These are phyloP conservation scores for Pseudopodoces humilis DNA, from an alignment of 2,113 vertebrate species.

Conservation along the genomic window DNA sequence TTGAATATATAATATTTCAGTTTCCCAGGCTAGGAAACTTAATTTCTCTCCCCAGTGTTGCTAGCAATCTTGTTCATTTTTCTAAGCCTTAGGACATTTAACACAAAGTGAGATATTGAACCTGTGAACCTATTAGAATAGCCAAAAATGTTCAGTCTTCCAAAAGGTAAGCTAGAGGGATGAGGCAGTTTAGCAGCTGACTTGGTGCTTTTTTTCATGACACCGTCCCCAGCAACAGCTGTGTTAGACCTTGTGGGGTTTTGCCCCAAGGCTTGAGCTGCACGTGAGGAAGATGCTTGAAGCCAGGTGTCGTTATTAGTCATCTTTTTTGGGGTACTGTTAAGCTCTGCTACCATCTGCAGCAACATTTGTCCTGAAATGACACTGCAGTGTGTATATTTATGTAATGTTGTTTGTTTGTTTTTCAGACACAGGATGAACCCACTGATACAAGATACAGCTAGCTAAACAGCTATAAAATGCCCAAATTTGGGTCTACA, in stretches of 20 bases:
- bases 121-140: neutral
- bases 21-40: neutral
- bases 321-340: neutral
- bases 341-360: neutral
- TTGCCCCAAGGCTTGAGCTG: neutral
- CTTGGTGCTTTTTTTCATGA: neutral
- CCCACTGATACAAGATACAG: conserved; percentile 79
- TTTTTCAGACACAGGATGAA: conserved; percentile 90
- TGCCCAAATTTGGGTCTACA: conserved; percentile 95
- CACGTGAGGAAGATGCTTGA: neutral
- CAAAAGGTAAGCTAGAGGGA: neutral
- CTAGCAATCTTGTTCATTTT: neutral
- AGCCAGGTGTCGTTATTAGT: neutral
- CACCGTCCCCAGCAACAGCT: fast-evolving
- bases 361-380: neutral
- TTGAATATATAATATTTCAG: neutral
- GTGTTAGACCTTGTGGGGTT: neutral
- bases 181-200: neutral
- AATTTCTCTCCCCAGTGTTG: neutral
- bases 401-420: neutral
- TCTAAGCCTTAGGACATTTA: neutral
- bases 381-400: neutral
- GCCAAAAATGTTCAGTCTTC: neutral
- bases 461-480: conserved; percentile 91
- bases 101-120: neutral